phyloP scores from a whole-genome alignment of 2,113 vertebrate genomes.

The Salvelinus namaycush region DNA sequence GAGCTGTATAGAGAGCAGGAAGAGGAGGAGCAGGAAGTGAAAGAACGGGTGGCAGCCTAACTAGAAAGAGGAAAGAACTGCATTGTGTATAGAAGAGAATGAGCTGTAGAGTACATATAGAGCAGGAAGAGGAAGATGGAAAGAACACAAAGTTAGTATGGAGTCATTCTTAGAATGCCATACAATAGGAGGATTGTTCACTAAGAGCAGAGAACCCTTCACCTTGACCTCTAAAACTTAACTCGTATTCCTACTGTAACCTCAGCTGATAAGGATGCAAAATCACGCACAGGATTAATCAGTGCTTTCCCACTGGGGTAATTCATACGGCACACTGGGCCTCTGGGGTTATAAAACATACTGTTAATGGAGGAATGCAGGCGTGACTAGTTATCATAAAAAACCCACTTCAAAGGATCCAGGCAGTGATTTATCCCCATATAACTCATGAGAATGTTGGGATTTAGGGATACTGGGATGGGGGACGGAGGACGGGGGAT shows the following conservation, averaged over 20 bases:
- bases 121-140: too few relatives aligned
- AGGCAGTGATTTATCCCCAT: not conserved
- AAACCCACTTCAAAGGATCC: not conserved
- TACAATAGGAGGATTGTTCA: not conserved
- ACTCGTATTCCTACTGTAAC: not conserved
- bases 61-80: too few relatives aligned
- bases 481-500: not conserved
- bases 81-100: too few relatives aligned
- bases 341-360: not conserved
- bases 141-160: too few relatives aligned
- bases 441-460: not conserved
- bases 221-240: not conserved
- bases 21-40: not conserved
- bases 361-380: not conserved
- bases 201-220: not conserved
- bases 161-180: not conserved
- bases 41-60: too few relatives aligned
- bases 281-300: not conserved
- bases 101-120: too few relatives aligned
- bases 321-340: not conserved
- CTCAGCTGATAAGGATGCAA: not conserved
- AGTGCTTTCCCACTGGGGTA: not conserved
- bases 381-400: not conserved
- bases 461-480: not conserved
- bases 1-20: not conserved